Evolutionary conservation across 2,888 invertebrate genomes (phyloP).

Genomic region (Cheilosia urbana): DNA sequence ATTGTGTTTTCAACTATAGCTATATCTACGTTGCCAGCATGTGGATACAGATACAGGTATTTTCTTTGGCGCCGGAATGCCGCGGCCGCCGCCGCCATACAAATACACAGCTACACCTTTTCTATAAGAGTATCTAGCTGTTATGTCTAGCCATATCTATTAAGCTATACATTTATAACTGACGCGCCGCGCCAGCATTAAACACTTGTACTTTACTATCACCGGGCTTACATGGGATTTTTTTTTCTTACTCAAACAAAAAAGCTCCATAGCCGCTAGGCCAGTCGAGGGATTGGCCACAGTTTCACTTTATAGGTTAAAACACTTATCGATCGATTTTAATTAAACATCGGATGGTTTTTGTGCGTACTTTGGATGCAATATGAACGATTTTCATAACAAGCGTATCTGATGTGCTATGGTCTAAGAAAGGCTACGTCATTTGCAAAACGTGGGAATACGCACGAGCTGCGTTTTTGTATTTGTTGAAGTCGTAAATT

Average conservation of each 20-base stretch:
- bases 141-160: slow-evolving; percentile 36
- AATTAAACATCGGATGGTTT: slow-evolving; percentile 31
- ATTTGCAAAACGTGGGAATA: slow-evolving; percentile 52
- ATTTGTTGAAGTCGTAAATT: neutral
- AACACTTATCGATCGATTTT: slow-evolving; percentile 48
- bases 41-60: slow-evolving; percentile 61
- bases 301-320: slow-evolving; percentile 30
- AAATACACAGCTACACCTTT: slow-evolving; percentile 53
- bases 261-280: slow-evolving; percentile 16
- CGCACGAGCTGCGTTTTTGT: slow-evolving; percentile 24
- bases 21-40: slow-evolving; percentile 19
- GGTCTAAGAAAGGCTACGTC: slow-evolving; percentile 26
- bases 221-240: slow-evolving; percentile 35
- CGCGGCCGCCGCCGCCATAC: slow-evolving; percentile 56
- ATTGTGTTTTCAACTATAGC: slow-evolving; percentile 4
- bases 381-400: slow-evolving; percentile 21
- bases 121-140: slow-evolving; percentile 27
- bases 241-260: slow-evolving; percentile 10
- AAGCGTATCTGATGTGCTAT: slow-evolving; percentile 7
- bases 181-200: slow-evolving; percentile 72
- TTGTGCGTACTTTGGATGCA: neutral
- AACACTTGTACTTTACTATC: slow-evolving; percentile 64
- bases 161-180: slow-evolving; percentile 29
- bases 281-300: slow-evolving; percentile 31
- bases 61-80: slow-evolving; percentile 75